Base-by-base conservation (phyloP, 2,888 invertebrate species). In the Drosophila conformis region DNA sequence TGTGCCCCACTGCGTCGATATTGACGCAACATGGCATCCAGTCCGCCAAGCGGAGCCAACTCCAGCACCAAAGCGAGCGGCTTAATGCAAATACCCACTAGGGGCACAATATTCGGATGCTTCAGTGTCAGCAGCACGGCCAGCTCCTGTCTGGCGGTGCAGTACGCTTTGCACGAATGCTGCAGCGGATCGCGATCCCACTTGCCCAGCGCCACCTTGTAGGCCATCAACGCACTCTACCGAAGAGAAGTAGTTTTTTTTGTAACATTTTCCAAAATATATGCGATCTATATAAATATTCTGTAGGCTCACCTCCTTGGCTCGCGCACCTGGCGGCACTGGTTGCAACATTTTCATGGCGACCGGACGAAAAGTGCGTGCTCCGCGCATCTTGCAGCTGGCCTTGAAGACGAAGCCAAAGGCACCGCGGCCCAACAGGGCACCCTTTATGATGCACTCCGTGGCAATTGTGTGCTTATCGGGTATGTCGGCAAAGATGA, bases 281-380 rank as follows among this genome's bases (percentile, higher is more conserved):
- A 42, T 7, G 1, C 36, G 36, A 15, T 7, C 15, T 6, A 29
- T 48, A n/a, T 25, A 15, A 5, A 21, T 1, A 25, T n/a, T 46
- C 11, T n/a, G 8, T 4, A 2, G 10, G 69, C 80, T 80, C 51
- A 92, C 92, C 71, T 93, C 93, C 71, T 93, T 93, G 4, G 93
- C 93, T 33, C 92, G 84, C 0, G 93, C 91, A 11, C 93, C 98
- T 3, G 98, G 98, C 69, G 97, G 96, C 13, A 98, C 97, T 0
- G 99, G 99, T 92, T 99, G 98, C 68, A 99, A 93, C 95, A 99
- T 98, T 94, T 99, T 99, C 94, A 99, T 96, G 0, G 99, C 99
- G 2, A 99, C 97, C 69, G 96, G 95, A 27, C 95, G 94, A 67
- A 94, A 94, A 3, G 93, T 93, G 60, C 94, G 94, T 2, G 94